These are phyloP conservation scores for Sarcophaga peregrina DNA, from an alignment of 1,140 invertebrate species.

Conservation along the genomic window DNA sequence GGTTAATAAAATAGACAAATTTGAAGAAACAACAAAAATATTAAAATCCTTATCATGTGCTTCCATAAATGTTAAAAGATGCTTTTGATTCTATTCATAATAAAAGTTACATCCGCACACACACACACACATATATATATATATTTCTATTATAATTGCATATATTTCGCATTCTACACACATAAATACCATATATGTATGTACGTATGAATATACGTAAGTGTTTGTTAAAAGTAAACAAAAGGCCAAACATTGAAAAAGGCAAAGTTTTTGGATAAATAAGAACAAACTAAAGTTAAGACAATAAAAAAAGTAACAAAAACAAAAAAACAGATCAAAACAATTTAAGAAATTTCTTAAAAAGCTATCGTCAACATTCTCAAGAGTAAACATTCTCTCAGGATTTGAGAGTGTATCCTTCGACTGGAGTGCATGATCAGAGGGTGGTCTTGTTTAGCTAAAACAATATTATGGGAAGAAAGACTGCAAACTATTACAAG, in stretches of 20 bases:
- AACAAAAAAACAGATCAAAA: neutral
- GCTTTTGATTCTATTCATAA: conserved; percentile 10
- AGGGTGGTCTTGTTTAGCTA: neutral
- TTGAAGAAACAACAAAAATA: neutral
- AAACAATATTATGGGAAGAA: neutral
- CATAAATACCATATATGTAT: neutral
- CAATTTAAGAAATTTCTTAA: conserved; percentile 11
- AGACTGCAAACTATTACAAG: neutral
- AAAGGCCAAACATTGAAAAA: conserved; percentile 6
- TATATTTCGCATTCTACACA: neutral
- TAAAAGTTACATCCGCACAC: neutral
- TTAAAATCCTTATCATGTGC: conserved; percentile 10
- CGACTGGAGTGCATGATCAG: neutral
- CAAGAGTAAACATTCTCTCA: neutral
- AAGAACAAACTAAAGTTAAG: neutral
- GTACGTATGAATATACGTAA: neutral
- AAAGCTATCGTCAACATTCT: conserved; percentile 5
- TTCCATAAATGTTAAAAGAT: conserved; percentile 15
- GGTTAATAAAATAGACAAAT: neutral
- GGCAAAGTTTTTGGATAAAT: conserved; percentile 10
- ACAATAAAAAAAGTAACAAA: no score
- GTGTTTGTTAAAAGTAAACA: neutral
- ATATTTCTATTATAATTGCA: neutral
- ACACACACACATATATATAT: neutral
- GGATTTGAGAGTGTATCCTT: neutral